phyloP scores from a whole-genome alignment of 2,888 invertebrate species.

The Napeogenes sylphis region DNA sequence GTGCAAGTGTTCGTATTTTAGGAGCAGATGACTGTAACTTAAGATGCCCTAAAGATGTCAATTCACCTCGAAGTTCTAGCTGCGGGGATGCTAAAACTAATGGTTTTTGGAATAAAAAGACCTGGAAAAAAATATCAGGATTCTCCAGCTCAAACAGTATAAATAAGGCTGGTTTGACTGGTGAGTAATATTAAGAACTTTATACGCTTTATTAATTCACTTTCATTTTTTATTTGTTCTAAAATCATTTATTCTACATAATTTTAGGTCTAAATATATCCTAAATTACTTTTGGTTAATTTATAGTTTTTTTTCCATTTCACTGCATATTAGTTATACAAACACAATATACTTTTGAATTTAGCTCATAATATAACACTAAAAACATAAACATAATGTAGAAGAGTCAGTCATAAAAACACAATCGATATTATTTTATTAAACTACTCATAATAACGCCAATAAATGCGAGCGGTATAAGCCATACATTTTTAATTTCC shows the following conservation, averaged over 20 bases:
- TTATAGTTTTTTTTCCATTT: background rate
- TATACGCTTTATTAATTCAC: conserved; percentile 9
- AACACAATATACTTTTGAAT: conserved; percentile 47
- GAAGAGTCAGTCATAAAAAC: conserved; percentile 13
- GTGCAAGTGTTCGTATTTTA: conserved; percentile 70
- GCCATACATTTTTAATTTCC: conserved; percentile 10
- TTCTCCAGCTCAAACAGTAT: conserved; percentile 84
- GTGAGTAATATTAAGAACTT: conserved; percentile 68
- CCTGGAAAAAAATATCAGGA: conserved; percentile 87
- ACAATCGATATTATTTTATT: conserved; percentile 35
- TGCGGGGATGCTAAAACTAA: conserved; percentile 72
- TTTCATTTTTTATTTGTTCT: conserved; percentile 1
- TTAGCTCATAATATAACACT: conserved; percentile 47
- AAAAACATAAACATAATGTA: conserved; percentile 7
- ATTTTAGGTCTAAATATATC: conserved; percentile 7
- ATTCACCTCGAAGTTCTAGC: conserved; percentile 70
- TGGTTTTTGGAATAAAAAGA: conserved; percentile 85
- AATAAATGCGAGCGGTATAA: conserved; percentile 49
- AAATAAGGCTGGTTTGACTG: conserved; percentile 81
- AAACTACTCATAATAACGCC: conserved; percentile 56
- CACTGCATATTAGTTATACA: background rate
- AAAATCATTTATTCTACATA: conserved; percentile 11
- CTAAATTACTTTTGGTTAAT: conserved; percentile 16
- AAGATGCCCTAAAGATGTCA: conserved; percentile 60
- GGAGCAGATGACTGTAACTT: conserved; percentile 65